These are phyloP conservation scores for Nyctibius grandis DNA, from an alignment of 2,797 vertebrate species.

Conservation along the genomic window DNA sequence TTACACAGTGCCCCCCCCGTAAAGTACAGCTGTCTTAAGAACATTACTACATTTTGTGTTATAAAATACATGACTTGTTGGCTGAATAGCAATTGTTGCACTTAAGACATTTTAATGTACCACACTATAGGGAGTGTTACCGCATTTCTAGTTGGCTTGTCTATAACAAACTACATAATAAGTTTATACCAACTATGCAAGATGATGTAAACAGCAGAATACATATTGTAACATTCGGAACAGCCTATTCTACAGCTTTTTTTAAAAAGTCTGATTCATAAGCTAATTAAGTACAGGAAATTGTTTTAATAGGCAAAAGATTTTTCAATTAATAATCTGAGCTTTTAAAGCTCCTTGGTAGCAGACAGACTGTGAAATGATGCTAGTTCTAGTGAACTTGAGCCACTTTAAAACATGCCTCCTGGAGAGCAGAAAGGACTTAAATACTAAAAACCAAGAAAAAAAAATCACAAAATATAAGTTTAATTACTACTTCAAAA, in stretches of 20 bases:
- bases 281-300: no score
- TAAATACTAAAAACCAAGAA: conserved; percentile 21
- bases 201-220: not conserved
- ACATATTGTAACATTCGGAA: not conserved
- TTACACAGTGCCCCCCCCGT: no score
- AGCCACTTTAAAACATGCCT: no score
- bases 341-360: not conserved
- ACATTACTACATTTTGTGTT: not conserved
- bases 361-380: not conserved
- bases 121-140: rapidly evolving
- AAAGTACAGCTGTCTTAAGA: not conserved
- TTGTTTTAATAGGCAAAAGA: no score
- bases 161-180: not conserved
- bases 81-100: not conserved
- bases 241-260: no score
- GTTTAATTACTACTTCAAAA: conserved; percentile 72
- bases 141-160: not conserved
- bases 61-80: not conserved
- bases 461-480: conserved; percentile 67
- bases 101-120: not conserved
- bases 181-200: not conserved
- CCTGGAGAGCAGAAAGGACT: conserved; percentile 13
- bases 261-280: no score
- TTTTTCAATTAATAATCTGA: no score
- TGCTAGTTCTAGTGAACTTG: not conserved